A percentile compares a stretch with the other conserved stretches of the same genome.
These are phyloP conservation scores for Pyrgilauda ruficollis DNA, from an alignment of 2,113 vertebrate genomes.

Conservation along the genomic window DNA sequence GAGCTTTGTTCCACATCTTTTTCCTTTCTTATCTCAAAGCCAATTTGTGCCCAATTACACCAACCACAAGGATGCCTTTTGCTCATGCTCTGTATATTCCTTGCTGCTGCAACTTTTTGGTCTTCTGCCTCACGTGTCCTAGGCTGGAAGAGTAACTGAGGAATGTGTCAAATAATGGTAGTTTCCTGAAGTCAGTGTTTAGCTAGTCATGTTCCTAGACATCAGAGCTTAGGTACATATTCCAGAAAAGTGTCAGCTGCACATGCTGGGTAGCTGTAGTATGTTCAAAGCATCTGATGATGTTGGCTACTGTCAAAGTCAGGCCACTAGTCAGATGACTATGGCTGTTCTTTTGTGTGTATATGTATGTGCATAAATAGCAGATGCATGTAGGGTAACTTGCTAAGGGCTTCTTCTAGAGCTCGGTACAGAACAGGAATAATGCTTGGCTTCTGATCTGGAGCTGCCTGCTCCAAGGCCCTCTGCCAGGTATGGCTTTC, in stretches of 20 bases:
- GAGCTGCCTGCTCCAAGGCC: background rate
- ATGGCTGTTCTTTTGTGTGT: background rate
- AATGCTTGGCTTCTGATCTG: background rate
- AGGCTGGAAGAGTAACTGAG: background rate
- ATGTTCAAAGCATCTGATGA: background rate
- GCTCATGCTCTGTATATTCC: background rate
- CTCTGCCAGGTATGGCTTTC: background rate
- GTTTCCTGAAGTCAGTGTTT: background rate
- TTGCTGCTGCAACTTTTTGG: background rate
- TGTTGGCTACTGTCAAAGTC: background rate
- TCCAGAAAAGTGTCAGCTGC: background rate
- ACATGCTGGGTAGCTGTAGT: background rate
- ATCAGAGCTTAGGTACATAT: background rate
- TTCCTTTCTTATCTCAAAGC: background rate
- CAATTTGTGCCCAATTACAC: background rate
- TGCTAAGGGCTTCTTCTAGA: background rate
- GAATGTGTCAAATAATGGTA: background rate
- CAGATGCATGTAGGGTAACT: background rate
- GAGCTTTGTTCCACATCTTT: background rate
- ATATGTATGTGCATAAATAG: rapidly evolving
- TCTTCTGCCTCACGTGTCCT: background rate
- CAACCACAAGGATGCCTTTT: background rate
- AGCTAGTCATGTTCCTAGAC: background rate
- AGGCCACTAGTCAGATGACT: background rate
- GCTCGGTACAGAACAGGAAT: rapidly evolving